phyloP scores from a whole-genome alignment of 2,888 invertebrate species.

The Yponomeuta sedellus region DNA sequence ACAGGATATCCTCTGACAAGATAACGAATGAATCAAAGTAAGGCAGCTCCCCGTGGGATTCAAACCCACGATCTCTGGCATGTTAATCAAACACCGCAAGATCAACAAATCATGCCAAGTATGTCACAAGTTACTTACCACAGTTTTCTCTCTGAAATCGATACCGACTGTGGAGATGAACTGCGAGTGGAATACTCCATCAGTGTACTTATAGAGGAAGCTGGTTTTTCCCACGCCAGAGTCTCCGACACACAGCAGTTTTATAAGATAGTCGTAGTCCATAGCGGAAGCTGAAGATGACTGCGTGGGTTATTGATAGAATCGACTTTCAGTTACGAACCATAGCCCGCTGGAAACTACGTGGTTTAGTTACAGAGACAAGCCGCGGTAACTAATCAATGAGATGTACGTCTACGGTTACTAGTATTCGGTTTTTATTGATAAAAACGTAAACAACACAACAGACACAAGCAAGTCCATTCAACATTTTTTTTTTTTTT shows the following conservation, averaged over 20 bases:
- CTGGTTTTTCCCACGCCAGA: constrained; percentile 98
- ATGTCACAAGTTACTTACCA: constrained; percentile 77
- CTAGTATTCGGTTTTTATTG: not conserved
- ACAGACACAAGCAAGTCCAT: too few relatives aligned
- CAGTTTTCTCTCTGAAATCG: constrained; percentile 96
- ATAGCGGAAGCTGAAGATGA: not conserved
- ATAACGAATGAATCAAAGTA: too few relatives aligned
- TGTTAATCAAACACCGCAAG: not conserved
- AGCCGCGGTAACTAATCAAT: not conserved
- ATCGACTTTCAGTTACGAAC: not conserved
- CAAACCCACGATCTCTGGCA: too few relatives aligned
- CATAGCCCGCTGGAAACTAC: not conserved
- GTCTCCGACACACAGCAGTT: constrained; percentile 96
- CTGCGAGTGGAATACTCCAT: constrained; percentile 92
- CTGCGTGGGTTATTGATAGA: not conserved
- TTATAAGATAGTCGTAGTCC: constrained; percentile 94
- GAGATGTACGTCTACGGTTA: not conserved
- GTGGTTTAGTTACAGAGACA: not conserved
- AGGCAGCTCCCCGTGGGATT: too few relatives aligned
- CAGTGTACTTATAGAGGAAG: constrained; percentile 96
- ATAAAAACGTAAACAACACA: not conserved
- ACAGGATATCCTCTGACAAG: too few relatives aligned
- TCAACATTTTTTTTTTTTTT: too few relatives aligned
- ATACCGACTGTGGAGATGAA: constrained; percentile 98
- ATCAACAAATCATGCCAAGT: not conserved